These are phyloP conservation scores for Cryptophagus acutangulus DNA, from an alignment of 2,888 invertebrate species.

Conservation along the genomic window DNA sequence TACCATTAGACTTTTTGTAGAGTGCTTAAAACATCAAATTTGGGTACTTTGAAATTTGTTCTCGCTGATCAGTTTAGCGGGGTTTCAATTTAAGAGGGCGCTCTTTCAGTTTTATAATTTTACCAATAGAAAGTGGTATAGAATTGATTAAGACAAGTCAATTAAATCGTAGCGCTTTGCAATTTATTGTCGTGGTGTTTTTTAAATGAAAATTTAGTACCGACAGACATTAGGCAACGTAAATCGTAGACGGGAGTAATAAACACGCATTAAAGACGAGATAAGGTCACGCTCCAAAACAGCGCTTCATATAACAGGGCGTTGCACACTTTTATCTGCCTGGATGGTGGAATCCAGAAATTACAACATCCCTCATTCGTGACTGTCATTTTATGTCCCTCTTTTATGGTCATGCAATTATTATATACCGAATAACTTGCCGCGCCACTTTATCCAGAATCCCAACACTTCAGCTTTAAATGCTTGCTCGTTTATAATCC, in stretches of 20 bases:
- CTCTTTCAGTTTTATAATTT: too few relatives aligned
- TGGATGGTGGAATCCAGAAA: constrained; percentile 24
- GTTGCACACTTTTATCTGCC: constrained; percentile 19
- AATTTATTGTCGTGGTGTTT: constrained; percentile 9
- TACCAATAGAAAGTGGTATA: too few relatives aligned
- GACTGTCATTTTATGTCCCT: constrained; percentile 29
- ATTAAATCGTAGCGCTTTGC: constrained; percentile 7
- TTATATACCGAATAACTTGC: constrained; percentile 26
- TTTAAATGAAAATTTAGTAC: constrained; percentile 15
- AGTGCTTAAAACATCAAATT: too few relatives aligned
- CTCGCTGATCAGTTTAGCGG: too few relatives aligned
- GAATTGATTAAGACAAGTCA: constrained; percentile 2
- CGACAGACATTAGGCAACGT: constrained; percentile 16
- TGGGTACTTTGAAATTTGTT: too few relatives aligned
- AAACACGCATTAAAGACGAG: constrained; percentile 20
- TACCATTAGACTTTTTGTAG: too few relatives aligned
- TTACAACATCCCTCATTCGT: constrained; percentile 31
- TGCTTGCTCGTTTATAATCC: too few relatives aligned
- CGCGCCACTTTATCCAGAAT: too few relatives aligned
- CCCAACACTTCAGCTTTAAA: too few relatives aligned
- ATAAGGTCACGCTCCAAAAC: constrained; percentile 13
- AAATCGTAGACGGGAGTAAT: constrained; percentile 21
- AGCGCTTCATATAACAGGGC: constrained; percentile 4
- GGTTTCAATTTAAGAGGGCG: too few relatives aligned
- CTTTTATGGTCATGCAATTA: constrained; percentile 30